Percentiles rank a stretch among this genome's conserved stretches.
Evolutionary conservation across 2,888 invertebrate species (phyloP).

Genomic region (Pseudoips prasinana): DNA sequence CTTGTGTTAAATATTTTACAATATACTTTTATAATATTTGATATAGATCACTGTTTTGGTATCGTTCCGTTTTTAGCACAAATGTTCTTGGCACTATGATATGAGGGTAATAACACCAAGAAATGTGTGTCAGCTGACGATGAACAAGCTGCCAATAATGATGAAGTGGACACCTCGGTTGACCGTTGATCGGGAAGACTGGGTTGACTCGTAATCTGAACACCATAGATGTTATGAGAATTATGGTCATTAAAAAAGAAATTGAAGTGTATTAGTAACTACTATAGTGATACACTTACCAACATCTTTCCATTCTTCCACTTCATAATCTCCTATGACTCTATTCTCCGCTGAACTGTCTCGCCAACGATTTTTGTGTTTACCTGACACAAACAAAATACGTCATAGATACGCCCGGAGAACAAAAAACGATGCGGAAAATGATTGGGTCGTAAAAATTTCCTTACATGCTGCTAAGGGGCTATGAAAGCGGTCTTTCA

Average conservation of each 20-base stretch:
- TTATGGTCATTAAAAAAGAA: no score
- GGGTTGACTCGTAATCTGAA: slow-evolving; percentile 74
- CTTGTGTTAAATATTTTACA: no score
- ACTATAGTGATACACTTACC: slow-evolving; percentile 64
- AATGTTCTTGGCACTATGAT: slow-evolving; percentile 62
- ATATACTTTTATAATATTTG: no score
- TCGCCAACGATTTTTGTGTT: slow-evolving; percentile 81
- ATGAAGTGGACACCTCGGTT: slow-evolving; percentile 39
- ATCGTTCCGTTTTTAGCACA: slow-evolving; percentile 45
- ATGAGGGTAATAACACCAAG: slow-evolving; percentile 15
- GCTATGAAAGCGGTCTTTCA: slow-evolving; percentile 58
- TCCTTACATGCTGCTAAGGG: slow-evolving; percentile 52
- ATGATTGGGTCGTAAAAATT: slow-evolving; percentile 54
- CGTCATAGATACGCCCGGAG: slow-evolving; percentile 39
- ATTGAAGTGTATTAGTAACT: no score
- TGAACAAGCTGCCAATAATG: slow-evolving; percentile 41
- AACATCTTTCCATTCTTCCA: slow-evolving; percentile 88
- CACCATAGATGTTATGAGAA: slow-evolving; percentile 6
- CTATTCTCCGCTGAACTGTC: slow-evolving; percentile 82
- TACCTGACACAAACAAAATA: slow-evolving; percentile 61
- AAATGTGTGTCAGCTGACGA: slow-evolving; percentile 59
- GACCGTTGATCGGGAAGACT: slow-evolving; percentile 55
- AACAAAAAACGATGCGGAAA: slow-evolving; percentile 45
- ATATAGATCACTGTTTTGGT: slow-evolving; percentile 36
- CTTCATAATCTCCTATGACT: slow-evolving; percentile 86